These are phyloP conservation scores for Limonius californicus DNA, from an alignment of 1,140 invertebrate genomes.

Conservation along the genomic window DNA sequence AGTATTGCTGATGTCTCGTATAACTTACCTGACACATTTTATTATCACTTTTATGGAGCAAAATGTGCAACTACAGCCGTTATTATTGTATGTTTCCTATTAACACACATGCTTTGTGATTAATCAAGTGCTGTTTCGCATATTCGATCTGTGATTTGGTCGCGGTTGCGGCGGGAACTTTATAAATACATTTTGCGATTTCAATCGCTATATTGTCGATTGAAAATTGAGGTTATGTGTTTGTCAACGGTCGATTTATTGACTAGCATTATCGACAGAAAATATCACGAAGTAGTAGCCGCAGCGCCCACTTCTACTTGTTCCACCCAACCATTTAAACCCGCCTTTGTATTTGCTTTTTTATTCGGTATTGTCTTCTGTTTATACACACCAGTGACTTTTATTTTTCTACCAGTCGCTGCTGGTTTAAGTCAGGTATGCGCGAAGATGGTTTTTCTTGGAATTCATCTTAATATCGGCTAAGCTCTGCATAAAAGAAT, in stretches of 20 bases:
- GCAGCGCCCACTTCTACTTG: constrained; percentile 15
- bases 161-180: background rate
- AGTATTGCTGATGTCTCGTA: background rate
- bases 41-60: constrained; percentile 18
- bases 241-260: constrained; percentile 13
- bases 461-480: too few species aligned
- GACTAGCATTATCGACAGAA: constrained; percentile 10
- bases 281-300: constrained; percentile 14
- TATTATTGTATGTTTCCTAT: constrained; percentile 7
- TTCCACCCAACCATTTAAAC: constrained; percentile 16
- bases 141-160: background rate
- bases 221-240: constrained; percentile 16
- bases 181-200: background rate
- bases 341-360: constrained; percentile 1
- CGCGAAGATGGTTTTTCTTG: too few species aligned
- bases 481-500: too few species aligned
- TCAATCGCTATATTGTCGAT: constrained; percentile 6
- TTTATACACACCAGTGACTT: background rate
- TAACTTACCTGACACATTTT: constrained; percentile 15
- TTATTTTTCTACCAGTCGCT: too few species aligned
- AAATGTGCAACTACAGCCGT: background rate
- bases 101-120: background rate
- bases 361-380: constrained; percentile 3
- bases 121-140: too few species aligned
- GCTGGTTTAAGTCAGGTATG: too few species aligned